These are phyloP conservation scores for Takifugu rubripes DNA, from an alignment of 2,797 vertebrate genomes.

Conservation along the genomic window DNA sequence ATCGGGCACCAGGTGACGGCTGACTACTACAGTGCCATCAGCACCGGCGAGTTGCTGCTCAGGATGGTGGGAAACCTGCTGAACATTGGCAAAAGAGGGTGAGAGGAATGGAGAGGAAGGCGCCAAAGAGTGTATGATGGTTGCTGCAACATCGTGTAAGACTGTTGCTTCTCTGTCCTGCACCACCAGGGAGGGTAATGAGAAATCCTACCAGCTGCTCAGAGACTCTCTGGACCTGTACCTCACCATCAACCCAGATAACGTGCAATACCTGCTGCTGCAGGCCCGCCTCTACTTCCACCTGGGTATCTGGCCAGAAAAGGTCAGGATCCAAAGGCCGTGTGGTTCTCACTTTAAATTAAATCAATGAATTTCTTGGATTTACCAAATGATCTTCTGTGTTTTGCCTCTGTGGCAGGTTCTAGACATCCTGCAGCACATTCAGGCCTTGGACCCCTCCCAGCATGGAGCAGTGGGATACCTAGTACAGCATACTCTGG, in stretches of 20 bases:
- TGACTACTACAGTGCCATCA: slow-evolving; percentile 92
- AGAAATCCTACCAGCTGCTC: slow-evolving; percentile 95
- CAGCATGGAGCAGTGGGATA: slow-evolving; percentile 95
- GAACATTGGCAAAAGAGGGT: slow-evolving; percentile 93
- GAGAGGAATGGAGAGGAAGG: slow-evolving; percentile 21
- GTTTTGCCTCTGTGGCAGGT: slow-evolving; percentile 74
- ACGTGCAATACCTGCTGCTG: slow-evolving; percentile 94
- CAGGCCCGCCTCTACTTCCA: slow-evolving; percentile 98
- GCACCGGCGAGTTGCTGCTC: slow-evolving; percentile 89
- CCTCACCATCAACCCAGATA: slow-evolving; percentile 96
- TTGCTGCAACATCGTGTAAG: slow-evolving; percentile 2
- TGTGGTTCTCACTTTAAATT: background rate
- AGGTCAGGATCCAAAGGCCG: slow-evolving; percentile 74
- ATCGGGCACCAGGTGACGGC: slow-evolving; percentile 95
- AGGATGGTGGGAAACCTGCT: slow-evolving; percentile 97
- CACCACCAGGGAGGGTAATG: slow-evolving; percentile 86
- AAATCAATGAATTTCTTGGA: background rate
- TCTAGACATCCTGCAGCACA: slow-evolving; percentile 96
- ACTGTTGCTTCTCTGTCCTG: background rate
- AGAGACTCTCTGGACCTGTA: slow-evolving; percentile 96
- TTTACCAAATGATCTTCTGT: background rate
- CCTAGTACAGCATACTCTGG: slow-evolving; percentile 93
- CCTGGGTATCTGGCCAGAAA: slow-evolving; percentile 98
- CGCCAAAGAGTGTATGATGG: background rate
- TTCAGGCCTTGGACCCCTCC: slow-evolving; percentile 92